Conservation (phyloP, 2,113 vertebrate genomes). For the Labeo catla region DNA sequence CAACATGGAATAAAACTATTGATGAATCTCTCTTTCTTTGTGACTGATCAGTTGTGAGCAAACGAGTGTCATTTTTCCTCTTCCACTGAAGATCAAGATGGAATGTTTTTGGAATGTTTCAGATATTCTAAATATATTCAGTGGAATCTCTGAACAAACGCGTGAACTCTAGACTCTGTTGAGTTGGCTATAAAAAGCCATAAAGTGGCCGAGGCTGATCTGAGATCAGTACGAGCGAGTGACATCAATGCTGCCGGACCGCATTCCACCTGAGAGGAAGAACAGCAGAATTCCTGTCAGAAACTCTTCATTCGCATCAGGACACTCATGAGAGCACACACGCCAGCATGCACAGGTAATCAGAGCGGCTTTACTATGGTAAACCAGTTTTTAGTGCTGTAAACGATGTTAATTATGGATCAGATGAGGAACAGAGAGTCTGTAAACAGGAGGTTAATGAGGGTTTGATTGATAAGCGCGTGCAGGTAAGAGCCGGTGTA, state of each 20-base stretch:
- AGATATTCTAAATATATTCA: too few relatives aligned
- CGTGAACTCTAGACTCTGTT: not conserved
- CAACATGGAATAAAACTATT: too few relatives aligned
- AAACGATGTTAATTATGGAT: not conserved
- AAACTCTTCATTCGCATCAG: not conserved
- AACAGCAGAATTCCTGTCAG: not conserved
- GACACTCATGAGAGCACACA: not conserved
- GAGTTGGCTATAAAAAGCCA: not conserved
- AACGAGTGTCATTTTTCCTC: too few relatives aligned
- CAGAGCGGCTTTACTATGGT: not conserved
- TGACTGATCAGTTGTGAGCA: too few relatives aligned
- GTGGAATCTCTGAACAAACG: too few relatives aligned
- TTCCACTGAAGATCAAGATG: too few relatives aligned
- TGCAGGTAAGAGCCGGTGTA: not conserved
- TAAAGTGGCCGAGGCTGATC: not conserved
- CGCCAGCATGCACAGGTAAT: conserved; percentile 46
- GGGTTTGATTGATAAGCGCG: not conserved
- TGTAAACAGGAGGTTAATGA: not conserved
- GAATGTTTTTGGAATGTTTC: too few relatives aligned
- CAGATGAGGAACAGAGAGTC: not conserved
- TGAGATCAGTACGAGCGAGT: not conserved
- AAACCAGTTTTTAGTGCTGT: not conserved
- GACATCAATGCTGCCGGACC: not conserved
- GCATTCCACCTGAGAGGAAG: not conserved
- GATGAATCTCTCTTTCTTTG: too few relatives aligned